phyloP scores from a whole-genome alignment of 2,113 vertebrate species.

The Propithecus coquereli region DNA sequence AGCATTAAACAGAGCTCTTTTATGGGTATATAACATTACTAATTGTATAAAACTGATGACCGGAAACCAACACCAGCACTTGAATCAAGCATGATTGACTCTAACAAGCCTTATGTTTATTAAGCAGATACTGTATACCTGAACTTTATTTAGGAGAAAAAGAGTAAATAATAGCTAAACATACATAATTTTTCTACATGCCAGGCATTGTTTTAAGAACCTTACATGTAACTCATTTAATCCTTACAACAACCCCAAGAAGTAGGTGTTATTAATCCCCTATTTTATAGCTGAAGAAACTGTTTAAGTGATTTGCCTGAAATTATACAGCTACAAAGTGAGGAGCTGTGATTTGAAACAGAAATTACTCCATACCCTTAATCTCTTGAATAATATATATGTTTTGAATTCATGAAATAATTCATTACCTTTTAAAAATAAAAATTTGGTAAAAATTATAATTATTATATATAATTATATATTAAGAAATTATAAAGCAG shows the following conservation, averaged over 20 bases:
- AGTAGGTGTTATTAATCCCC: not conserved
- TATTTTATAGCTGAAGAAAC: not conserved
- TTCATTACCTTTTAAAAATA: not conserved
- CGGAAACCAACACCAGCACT: not conserved
- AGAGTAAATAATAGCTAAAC: not conserved
- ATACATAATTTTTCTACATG: not conserved
- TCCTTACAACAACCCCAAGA: not conserved
- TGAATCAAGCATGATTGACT: not conserved
- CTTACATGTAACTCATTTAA: conserved; percentile 10
- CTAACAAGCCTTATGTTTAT: not conserved
- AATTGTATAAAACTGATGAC: not conserved
- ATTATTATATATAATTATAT: too few relatives aligned
- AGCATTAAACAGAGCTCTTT: conserved; percentile 44
- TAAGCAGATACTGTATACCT: not conserved
- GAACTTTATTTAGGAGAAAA: not conserved
- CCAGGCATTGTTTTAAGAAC: not conserved
- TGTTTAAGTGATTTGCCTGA: not conserved
- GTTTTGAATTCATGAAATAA: not conserved
- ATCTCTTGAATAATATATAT: not conserved
- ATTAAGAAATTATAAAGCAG: not conserved
- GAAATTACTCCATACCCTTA: conserved; percentile 1
- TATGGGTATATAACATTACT: not conserved
- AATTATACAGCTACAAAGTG: not conserved
- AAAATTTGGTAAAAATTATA: not conserved
- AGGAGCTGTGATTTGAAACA: not conserved